phyloP scores from a whole-genome alignment of 2,888 invertebrate species.

The Polyploca ridens region DNA sequence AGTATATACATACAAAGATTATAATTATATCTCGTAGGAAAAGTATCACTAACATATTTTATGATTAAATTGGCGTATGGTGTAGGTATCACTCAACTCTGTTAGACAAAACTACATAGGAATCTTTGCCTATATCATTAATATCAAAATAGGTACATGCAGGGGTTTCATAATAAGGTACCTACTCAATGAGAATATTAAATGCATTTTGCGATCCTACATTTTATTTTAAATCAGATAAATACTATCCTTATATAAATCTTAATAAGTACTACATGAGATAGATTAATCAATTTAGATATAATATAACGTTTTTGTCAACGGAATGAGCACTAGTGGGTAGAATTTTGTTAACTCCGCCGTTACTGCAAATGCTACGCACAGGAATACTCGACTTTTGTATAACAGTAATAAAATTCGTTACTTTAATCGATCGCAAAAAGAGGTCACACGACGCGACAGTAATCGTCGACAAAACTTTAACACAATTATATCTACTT shows the following conservation, averaged over 20 bases:
- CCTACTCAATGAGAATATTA: not conserved
- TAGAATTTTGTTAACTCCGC: not conserved
- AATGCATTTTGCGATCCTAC: not conserved
- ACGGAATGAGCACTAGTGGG: not conserved
- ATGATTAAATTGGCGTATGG: slow-evolving; percentile 42
- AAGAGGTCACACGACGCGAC: slow-evolving; percentile 17
- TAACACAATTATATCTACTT: slow-evolving; percentile 22
- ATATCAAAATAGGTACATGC: slow-evolving; percentile 13
- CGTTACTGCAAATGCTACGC: not conserved
- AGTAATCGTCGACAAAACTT: slow-evolving; percentile 20
- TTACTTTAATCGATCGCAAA: slow-evolving; percentile 31
- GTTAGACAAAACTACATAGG: slow-evolving; percentile 11
- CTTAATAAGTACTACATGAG: not conserved
- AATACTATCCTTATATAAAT: not conserved
- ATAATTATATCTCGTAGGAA: slow-evolving; percentile 59
- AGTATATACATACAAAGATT: slow-evolving; percentile 66
- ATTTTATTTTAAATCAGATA: not conserved
- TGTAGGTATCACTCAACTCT: slow-evolving; percentile 15
- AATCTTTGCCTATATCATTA: not conserved
- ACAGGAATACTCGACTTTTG: not conserved
- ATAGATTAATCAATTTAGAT: not conserved
- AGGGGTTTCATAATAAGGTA: not conserved
- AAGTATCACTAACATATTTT: slow-evolving; percentile 57
- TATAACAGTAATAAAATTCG: slow-evolving; percentile 29
- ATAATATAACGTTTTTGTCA: not conserved